Conservation (phyloP, 2,113 vertebrate genomes). For the Crotalus tigris region DNA sequence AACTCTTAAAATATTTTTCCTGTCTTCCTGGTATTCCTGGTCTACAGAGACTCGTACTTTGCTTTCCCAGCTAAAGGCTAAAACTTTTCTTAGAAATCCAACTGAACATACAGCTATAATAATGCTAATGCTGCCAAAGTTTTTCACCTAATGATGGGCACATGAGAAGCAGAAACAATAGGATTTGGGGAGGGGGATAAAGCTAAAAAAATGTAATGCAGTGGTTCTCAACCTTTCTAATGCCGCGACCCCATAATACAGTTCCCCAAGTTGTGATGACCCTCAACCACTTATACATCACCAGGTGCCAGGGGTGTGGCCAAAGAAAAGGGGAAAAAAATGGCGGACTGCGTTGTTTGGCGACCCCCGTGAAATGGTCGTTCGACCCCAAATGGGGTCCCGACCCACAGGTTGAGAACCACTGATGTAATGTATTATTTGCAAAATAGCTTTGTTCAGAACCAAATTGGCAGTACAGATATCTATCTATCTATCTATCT, state of each 20-base stretch:
- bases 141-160: not conserved
- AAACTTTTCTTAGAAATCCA: not conserved
- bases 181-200: not conserved
- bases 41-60: not conserved
- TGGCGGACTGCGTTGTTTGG: too few relatives aligned
- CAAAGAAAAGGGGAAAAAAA: too few relatives aligned
- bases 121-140: not conserved
- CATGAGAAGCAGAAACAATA: not conserved
- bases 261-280: too few relatives aligned
- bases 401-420: too few relatives aligned
- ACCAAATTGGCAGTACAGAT: not conserved
- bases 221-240: too few relatives aligned
- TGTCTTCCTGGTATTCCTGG: not conserved
- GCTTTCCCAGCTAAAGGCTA: not conserved
- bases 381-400: too few relatives aligned
- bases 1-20: not conserved
- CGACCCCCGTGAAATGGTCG: too few relatives aligned
- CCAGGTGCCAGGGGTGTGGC: too few relatives aligned
- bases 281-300: too few relatives aligned
- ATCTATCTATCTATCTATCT: too few relatives aligned
- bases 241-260: too few relatives aligned
- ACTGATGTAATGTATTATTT: not conserved
- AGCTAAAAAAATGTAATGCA: not conserved
- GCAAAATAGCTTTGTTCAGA: not conserved
- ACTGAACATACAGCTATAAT: not conserved